These are phyloP conservation scores for Chaetogeoica ovagalla DNA, from an alignment of 2,888 invertebrate genomes.

Conservation along the genomic window DNA sequence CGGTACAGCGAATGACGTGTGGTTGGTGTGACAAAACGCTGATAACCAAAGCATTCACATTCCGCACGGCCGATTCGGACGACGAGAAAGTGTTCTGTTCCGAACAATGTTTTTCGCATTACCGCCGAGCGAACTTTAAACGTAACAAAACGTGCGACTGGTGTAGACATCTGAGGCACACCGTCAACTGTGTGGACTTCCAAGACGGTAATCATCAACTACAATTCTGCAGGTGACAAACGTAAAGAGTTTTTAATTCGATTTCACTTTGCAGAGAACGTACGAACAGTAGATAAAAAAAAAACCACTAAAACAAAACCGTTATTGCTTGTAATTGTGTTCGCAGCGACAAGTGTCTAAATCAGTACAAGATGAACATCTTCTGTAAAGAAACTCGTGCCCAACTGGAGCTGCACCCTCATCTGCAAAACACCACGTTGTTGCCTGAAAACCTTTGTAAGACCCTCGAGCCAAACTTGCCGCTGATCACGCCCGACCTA, in stretches of 20 bases:
- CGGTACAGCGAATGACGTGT: constrained; percentile 60
- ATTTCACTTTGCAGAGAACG: not conserved
- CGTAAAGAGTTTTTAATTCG: constrained; percentile 40
- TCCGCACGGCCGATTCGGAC: constrained; percentile 59
- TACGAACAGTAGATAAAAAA: too few relatives aligned
- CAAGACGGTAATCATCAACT: constrained; percentile 88
- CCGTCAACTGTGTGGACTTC: constrained; percentile 88
- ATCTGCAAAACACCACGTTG: constrained; percentile 58
- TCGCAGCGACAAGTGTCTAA: constrained; percentile 84
- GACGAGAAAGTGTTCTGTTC: constrained; percentile 73
- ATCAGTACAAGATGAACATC: constrained; percentile 96
- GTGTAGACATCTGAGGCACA: constrained; percentile 88
- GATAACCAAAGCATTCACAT: constrained; percentile 56
- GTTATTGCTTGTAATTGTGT: not conserved
- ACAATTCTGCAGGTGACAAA: constrained; percentile 69
- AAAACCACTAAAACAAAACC: not conserved
- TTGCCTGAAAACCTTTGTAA: constrained; percentile 56
- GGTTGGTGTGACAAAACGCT: constrained; percentile 73
- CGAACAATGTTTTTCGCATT: constrained; percentile 87
- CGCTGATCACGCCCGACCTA: constrained; percentile 81
- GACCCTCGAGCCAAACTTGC: constrained; percentile 60
- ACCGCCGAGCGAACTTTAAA: constrained; percentile 85
- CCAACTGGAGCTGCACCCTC: constrained; percentile 80
- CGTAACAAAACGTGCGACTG: constrained; percentile 90
- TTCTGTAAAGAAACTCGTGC: constrained; percentile 93